Evolutionary conservation across 2,888 invertebrate species (phyloP), one percentile per base, ranked within the genome.

Genomic region (Cheilosia pagana): DNA sequence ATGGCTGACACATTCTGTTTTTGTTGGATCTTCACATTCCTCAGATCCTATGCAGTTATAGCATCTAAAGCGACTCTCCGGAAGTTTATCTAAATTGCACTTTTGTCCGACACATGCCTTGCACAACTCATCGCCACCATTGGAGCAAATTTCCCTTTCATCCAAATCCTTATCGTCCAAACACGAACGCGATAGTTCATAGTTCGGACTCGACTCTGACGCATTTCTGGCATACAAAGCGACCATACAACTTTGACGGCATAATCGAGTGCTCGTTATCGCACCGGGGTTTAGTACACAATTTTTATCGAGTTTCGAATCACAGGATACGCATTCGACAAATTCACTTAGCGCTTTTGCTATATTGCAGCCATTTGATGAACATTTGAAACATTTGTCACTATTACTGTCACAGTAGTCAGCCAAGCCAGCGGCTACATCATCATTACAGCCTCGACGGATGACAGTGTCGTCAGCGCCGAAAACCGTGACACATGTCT

Each of bases 401-500:
- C 65, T 65, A 65, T 88, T 87, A 0, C 16, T 23, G 3, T 14
- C 45, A 67, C 87, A 87, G 45, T 81, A 87, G 3, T 7, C 67
- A 6, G 19, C 48, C 31, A 86, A 19, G 0, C 8, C 48, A 12
- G 7, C 16, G 3, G 21, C 4, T 1, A 87, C 52, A 3, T 25
- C 50, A 57, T 89, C 88, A 21, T 88, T 88, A 87, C 90, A 90
- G 10, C 90, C 90, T 2, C 90, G 88, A n/a, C 87, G 86, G 0
- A 86, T 60, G 3, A 90, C 89, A 1, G 70, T 52, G 0, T 87
- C 88, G 3, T 48, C 43, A 8, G 12, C 31, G 55, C 81, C 82
- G 25, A 90, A 89, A 4, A 89, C 87, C 8, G 88, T 89, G 45
- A 88, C 55, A 50, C 90, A 90, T 16, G 87, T 87, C 57, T 90